These are phyloP conservation scores for Malacosoma neustria DNA, from an alignment of 2,888 invertebrate species.

Conservation along the genomic window DNA sequence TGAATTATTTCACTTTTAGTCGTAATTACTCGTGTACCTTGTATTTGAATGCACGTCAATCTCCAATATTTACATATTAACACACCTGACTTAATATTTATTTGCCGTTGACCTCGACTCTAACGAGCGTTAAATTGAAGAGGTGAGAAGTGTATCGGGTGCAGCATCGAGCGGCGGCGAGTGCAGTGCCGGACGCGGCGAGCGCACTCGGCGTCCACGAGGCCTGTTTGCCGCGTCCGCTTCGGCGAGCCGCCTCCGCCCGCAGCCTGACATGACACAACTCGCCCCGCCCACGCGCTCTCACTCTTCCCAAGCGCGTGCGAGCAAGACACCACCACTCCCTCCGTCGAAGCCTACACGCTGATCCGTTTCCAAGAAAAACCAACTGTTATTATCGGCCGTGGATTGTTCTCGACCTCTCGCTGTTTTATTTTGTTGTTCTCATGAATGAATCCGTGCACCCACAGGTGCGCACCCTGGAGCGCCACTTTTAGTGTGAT, in stretches of 20 bases:
- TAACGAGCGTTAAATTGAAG: conserved; percentile 45
- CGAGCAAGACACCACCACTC: conserved; percentile 43
- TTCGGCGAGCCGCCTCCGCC: conserved; percentile 41
- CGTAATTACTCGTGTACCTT: too few species aligned
- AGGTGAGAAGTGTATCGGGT: conserved; percentile 46
- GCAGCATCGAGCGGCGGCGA: conserved; percentile 37
- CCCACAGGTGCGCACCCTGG: conserved; percentile 63
- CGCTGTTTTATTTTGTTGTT: conserved; percentile 43
- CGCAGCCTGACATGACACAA: conserved; percentile 54
- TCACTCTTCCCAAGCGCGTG: conserved; percentile 41
- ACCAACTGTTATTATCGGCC: conserved; percentile 68
- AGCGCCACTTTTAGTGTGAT: conserved; percentile 53
- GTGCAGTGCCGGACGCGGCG: conserved; percentile 41
- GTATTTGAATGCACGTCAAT: neutral
- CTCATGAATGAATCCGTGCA: conserved; percentile 63
- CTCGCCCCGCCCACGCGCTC: conserved; percentile 62
- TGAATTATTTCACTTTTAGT: too few species aligned
- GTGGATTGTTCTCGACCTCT: conserved; percentile 62
- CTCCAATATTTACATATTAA: conserved; percentile 5
- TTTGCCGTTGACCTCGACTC: conserved; percentile 36
- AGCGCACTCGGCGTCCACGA: conserved; percentile 30
- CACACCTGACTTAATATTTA: conserved; percentile 27
- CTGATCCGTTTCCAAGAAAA: conserved; percentile 64
- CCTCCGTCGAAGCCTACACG: conserved; percentile 63
- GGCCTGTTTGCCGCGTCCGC: conserved; percentile 22